Base-by-base conservation (phyloP, 2,888 invertebrate species). In the Elmis aenea region DNA sequence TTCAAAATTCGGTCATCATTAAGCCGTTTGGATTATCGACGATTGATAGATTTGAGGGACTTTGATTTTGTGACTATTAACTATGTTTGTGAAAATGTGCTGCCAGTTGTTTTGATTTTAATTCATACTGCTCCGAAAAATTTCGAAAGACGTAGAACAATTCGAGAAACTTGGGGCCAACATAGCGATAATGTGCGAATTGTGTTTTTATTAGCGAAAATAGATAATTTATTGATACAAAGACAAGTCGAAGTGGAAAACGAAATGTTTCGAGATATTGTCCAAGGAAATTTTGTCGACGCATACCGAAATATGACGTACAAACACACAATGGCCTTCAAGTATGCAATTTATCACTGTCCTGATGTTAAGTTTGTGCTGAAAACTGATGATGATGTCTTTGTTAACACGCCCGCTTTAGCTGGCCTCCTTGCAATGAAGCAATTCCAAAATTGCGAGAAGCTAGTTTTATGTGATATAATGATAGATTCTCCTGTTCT, bases 221-320 rank as follows among this genome's bases (percentile, higher is more conserved):
- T 75, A 0, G 48, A 51, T 1, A 62, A 69, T 13, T 59, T 62
- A 10, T 52, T 47, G 5, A 41, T 59, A 8, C 59, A 72, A 39
- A 40, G 48, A 2, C 41, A 53, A 13, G 51, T 79, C 6, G 57
- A 66, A 5, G 55, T 66, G 3, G 85, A 87, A 57, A 76, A 77
- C 53, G 54, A 56, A 1, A 55, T 62, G 0, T 72, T 78, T 52
- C 71, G 71, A 0, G 90, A 90, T 55, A 70, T 90, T 30, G 74
- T 89, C 9, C 85, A 87, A 57, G 89, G 88, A 0, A 79, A 73
- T 38, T 90, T 88, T 54, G 48, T 73, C 22, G 90, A 90, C 66
- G 74, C 80, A 0, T 90, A 90, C 57, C 73, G 80, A 29, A 90
- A 90, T 62, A 75, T 90, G 67, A 89, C 89, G 0, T 83, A 88